These are phyloP conservation scores for Molanna angustata DNA, from an alignment of 2,888 invertebrate species.

Conservation along the genomic window DNA sequence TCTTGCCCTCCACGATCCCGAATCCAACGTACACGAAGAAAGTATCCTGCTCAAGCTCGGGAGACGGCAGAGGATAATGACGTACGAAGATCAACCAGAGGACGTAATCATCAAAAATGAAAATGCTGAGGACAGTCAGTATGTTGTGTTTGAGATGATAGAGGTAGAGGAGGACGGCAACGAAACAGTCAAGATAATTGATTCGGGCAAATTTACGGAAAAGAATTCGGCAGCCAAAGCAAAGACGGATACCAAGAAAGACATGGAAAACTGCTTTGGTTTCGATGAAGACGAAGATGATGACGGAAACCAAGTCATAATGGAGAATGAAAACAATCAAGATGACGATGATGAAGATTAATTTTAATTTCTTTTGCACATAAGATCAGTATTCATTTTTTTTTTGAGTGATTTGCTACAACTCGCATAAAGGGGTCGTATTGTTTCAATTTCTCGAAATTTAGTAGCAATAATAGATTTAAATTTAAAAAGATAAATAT, in stretches of 20 bases:
- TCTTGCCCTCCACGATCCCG: slow-evolving; percentile 87
- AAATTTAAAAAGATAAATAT: too few species aligned
- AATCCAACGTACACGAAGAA: slow-evolving; percentile 70
- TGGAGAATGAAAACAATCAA: slow-evolving; percentile 7
- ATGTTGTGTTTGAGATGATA: slow-evolving; percentile 27
- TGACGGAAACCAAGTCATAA: slow-evolving; percentile 8
- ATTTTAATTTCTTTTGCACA: too few species aligned
- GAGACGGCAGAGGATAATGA: slow-evolving; percentile 54
- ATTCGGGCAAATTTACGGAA: slow-evolving; percentile 38
- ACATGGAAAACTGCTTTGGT: slow-evolving; percentile 79
- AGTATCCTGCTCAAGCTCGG: slow-evolving; percentile 75
- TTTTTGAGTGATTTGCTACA: too few species aligned
- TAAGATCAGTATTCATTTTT: too few species aligned
- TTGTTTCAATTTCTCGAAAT: too few species aligned
- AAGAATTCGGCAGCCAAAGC: slow-evolving; percentile 38
- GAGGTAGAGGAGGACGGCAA: slow-evolving; percentile 37
- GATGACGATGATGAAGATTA: slow-evolving; percentile 18
- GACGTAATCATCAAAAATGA: slow-evolving; percentile 33
- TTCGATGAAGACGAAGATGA: slow-evolving; percentile 56
- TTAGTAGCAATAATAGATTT: too few species aligned
- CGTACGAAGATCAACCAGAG: slow-evolving; percentile 15
- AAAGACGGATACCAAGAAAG: slow-evolving; percentile 50
- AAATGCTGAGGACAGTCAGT: slow-evolving; percentile 38
- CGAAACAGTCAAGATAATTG: slow-evolving; percentile 18
- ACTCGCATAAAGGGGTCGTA: too few species aligned